Conservation (phyloP, 2,113 vertebrate genomes). For the Chloropsis hardwickii region DNA sequence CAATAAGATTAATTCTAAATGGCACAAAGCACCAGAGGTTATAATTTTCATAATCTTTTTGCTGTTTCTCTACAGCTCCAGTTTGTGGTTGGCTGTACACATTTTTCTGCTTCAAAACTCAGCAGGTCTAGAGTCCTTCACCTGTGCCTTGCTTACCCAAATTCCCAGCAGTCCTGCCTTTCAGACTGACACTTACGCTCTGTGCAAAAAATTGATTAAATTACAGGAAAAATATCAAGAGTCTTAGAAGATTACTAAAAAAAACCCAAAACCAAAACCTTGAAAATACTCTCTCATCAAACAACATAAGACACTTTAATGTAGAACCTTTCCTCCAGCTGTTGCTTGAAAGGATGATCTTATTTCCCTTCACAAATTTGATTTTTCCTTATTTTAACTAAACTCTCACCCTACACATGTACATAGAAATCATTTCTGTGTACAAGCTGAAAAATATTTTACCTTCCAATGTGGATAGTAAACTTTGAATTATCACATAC, state of each 20-base stretch:
- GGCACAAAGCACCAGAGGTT: background rate
- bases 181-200: background rate
- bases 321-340: background rate
- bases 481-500: background rate
- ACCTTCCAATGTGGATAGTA: background rate
- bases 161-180: background rate
- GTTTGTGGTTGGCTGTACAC: background rate
- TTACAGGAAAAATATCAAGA: background rate
- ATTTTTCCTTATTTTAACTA: background rate
- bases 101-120: background rate
- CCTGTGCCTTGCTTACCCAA: background rate
- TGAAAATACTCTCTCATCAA: background rate
- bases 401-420: background rate
- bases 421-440: background rate
- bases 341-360: background rate
- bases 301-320: background rate
- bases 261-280: accelerated
- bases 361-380: background rate
- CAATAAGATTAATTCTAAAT: background rate
- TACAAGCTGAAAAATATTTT: background rate
- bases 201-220: background rate
- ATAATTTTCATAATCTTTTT: background rate
- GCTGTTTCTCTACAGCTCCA: background rate
- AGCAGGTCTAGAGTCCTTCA: background rate
- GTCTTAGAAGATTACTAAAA: background rate